phyloP scores from a whole-genome alignment of 2,113 vertebrate genomes.

The Dryoscopus gambensis region DNA sequence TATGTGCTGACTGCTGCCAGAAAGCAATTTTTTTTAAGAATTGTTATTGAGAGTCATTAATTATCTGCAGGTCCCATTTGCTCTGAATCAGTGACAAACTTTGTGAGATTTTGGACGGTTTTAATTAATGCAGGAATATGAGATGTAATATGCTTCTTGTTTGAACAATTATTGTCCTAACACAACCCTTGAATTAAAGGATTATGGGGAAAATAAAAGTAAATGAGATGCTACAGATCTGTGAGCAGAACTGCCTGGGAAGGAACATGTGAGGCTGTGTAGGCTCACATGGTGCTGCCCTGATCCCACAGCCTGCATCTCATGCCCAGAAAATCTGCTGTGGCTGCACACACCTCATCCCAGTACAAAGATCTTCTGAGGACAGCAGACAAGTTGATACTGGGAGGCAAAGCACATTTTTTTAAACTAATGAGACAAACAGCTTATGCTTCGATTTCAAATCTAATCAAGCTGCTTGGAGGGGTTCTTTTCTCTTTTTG shows the following conservation, averaged over 20 bases:
- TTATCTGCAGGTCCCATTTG: slow-evolving; percentile 49
- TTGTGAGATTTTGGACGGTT: slow-evolving; percentile 30
- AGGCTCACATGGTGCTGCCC: neutral
- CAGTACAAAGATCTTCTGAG: neutral
- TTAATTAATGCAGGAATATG: slow-evolving; percentile 56
- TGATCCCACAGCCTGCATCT: neutral
- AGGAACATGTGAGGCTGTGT: neutral
- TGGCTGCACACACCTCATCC: neutral
- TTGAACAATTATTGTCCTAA: slow-evolving; percentile 37
- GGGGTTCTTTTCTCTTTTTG: neutral
- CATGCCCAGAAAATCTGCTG: neutral
- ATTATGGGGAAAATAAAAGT: neutral
- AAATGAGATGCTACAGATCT: neutral
- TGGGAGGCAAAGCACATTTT: neutral
- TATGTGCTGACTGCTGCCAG: slow-evolving; percentile 33
- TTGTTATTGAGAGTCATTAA: slow-evolving; percentile 60
- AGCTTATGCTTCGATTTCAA: neutral
- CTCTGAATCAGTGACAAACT: slow-evolving; percentile 57
- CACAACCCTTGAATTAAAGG: slow-evolving; percentile 36
- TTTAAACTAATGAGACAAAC: neutral
- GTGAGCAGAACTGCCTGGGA: neutral
- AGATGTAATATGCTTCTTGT: slow-evolving; percentile 15
- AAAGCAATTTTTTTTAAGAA: slow-evolving; percentile 39
- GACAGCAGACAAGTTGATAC: neutral
- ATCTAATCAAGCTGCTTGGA: neutral